These are phyloP conservation scores for Apoderus coryli DNA, from an alignment of 2,888 invertebrate genomes.

Conservation along the genomic window DNA sequence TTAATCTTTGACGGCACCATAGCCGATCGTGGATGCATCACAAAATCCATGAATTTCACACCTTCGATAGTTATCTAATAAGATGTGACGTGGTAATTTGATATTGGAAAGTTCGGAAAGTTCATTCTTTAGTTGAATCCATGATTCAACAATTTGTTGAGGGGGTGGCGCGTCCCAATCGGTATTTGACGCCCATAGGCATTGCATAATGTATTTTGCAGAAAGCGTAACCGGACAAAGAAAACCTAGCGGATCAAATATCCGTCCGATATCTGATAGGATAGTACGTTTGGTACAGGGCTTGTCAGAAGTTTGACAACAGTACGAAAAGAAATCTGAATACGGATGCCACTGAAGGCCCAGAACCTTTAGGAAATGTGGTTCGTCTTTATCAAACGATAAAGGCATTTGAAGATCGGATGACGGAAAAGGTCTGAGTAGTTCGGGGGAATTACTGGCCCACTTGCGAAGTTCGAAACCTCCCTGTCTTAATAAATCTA, in stretches of 20 bases:
- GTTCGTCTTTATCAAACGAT: constrained; percentile 1
- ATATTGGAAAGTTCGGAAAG: constrained; percentile 8
- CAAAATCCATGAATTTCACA: constrained; percentile 11
- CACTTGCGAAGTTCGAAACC: constrained; percentile 7
- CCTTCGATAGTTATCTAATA: neutral
- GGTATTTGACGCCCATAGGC: constrained; percentile 9
- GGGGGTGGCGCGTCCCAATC: constrained; percentile 12
- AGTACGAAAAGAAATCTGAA: neutral
- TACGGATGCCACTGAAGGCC: neutral
- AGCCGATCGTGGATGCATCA: constrained; percentile 9
- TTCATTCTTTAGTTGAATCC: constrained; percentile 8
- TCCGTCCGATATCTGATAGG: constrained; percentile 5
- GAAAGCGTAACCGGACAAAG: constrained; percentile 7
- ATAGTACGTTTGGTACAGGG: constrained; percentile 6
- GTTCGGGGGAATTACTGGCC: constrained; percentile 7
- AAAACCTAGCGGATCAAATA: constrained; percentile 9
- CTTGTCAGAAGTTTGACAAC: neutral
- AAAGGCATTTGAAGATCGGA: constrained; percentile 1
- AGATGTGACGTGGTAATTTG: constrained; percentile 7
- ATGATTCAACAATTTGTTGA: constrained; percentile 4
- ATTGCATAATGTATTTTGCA: constrained; percentile 11
- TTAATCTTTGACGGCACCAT: too few species aligned
- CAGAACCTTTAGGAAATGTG: constrained; percentile 4
- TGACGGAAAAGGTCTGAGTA: constrained; percentile 3
- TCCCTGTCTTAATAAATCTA: too few species aligned